Evolutionary conservation across 1,140 invertebrate genomes (phyloP).

Genomic region (Zaprionus nigranus): DNA sequence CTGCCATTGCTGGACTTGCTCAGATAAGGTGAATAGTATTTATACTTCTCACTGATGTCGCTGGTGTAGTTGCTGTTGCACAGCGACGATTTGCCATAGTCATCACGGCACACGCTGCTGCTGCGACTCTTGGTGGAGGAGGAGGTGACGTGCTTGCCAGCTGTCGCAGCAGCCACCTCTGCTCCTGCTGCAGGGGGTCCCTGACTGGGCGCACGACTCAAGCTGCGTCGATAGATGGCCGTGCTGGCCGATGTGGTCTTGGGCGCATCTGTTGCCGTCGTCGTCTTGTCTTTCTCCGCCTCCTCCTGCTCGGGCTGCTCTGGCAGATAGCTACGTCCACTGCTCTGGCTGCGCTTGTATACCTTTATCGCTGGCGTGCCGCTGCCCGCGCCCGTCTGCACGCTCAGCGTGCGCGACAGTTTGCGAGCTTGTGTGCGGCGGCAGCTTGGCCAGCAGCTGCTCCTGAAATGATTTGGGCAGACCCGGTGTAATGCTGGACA

Average conservation of each 20-base stretch:
- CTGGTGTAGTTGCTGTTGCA: slow-evolving; percentile 71
- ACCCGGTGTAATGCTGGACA: slow-evolving; percentile 88
- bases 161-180: background rate
- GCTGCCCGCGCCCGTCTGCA: slow-evolving; percentile 76
- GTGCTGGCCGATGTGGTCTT: slow-evolving; percentile 64
- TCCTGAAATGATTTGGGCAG: slow-evolving; percentile 87
- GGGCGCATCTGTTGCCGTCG: slow-evolving; percentile 57
- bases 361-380: slow-evolving; percentile 44
- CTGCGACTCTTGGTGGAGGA: slow-evolving; percentile 62
- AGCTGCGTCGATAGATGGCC: slow-evolving; percentile 69
- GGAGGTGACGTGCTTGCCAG: background rate
- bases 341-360: slow-evolving; percentile 82
- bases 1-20: slow-evolving; percentile 62
- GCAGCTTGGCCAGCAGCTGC: slow-evolving; percentile 87
- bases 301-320: slow-evolving; percentile 46
- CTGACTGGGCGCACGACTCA: slow-evolving; percentile 59
- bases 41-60: slow-evolving; percentile 81
- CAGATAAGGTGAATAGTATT: slow-evolving; percentile 81
- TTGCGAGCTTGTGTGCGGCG: slow-evolving; percentile 87
- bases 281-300: slow-evolving; percentile 9
- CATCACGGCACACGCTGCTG: slow-evolving; percentile 75
- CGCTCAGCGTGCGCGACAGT: slow-evolving; percentile 87
- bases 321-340: slow-evolving; percentile 60
- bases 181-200: slow-evolving; percentile 4
- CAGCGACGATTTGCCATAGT: slow-evolving; percentile 69